Conservation (phyloP, 2,113 vertebrate species). For the Atlantisia rogersi region DNA sequence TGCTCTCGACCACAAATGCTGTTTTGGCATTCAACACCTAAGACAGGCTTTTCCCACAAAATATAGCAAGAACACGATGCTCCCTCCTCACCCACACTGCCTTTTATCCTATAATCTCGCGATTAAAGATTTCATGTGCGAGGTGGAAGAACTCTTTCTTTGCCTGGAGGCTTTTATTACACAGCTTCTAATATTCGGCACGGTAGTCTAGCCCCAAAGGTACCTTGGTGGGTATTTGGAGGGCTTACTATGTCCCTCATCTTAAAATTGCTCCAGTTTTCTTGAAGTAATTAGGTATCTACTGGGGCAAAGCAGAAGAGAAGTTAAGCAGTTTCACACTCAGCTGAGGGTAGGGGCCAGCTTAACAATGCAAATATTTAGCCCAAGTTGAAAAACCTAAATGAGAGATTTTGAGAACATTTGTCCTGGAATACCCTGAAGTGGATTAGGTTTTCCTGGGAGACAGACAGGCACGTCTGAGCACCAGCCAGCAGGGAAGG, state of each 20-base stretch:
- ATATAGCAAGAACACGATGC: fast-evolving
- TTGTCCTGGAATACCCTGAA: neutral
- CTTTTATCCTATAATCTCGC: constrained; percentile 19
- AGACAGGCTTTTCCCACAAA: constrained; percentile 8
- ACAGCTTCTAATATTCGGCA: neutral
- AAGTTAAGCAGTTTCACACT: neutral
- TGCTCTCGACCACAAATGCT: neutral
- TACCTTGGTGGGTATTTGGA: neutral
- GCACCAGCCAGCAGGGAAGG: neutral
- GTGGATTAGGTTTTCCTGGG: neutral
- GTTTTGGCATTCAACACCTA: neutral
- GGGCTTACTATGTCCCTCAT: neutral
- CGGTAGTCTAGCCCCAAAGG: neutral
- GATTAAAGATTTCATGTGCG: neutral
- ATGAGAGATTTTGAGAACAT: neutral
- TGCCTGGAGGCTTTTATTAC: neutral
- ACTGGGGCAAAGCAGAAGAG: neutral
- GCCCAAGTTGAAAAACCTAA: neutral
- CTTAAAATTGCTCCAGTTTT: neutral
- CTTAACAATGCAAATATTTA: neutral
- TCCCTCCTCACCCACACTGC: neutral
- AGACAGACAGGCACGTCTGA: neutral
- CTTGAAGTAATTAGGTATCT: neutral
- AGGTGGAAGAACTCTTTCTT: neutral
- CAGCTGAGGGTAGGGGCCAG: neutral